These are phyloP conservation scores for Clarias magur DNA, from an alignment of 2,113 vertebrate genomes.

Conservation along the genomic window DNA sequence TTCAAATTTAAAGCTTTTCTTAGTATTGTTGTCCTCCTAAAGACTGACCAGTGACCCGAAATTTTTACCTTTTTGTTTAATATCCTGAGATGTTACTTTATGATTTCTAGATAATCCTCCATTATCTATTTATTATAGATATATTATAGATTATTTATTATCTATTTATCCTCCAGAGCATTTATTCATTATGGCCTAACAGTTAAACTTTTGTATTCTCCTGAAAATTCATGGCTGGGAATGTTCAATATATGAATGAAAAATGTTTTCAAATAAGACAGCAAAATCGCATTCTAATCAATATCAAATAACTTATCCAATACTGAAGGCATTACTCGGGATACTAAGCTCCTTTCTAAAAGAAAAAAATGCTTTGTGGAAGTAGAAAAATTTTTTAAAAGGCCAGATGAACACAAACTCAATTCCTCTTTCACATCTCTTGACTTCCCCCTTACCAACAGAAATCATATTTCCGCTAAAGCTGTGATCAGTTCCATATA, in stretches of 20 bases:
- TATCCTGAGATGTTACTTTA: too few relatives aligned
- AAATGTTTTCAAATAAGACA: not conserved
- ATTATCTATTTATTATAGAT: too few relatives aligned
- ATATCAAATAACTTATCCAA: not conserved
- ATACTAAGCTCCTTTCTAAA: not conserved
- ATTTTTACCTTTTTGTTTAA: too few relatives aligned
- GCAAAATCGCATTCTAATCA: not conserved
- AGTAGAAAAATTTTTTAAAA: not conserved
- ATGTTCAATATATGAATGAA: not conserved
- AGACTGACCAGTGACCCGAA: too few relatives aligned
- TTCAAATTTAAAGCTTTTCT: not conserved
- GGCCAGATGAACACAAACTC: not conserved
- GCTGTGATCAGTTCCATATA: not conserved
- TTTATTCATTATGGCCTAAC: too few relatives aligned
- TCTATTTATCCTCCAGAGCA: too few relatives aligned
- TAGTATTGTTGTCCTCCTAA: too few relatives aligned
- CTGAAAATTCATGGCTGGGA: not conserved
- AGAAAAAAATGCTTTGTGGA: not conserved
- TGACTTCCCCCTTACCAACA: not conserved
- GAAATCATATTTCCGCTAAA: not conserved
- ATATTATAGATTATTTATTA: too few relatives aligned
- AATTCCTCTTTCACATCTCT: not conserved
- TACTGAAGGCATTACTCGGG: not conserved
- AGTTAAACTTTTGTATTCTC: too few relatives aligned
- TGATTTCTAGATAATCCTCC: too few relatives aligned